Conservation (phyloP, 2,888 invertebrate genomes). For the Labia minor region DNA sequence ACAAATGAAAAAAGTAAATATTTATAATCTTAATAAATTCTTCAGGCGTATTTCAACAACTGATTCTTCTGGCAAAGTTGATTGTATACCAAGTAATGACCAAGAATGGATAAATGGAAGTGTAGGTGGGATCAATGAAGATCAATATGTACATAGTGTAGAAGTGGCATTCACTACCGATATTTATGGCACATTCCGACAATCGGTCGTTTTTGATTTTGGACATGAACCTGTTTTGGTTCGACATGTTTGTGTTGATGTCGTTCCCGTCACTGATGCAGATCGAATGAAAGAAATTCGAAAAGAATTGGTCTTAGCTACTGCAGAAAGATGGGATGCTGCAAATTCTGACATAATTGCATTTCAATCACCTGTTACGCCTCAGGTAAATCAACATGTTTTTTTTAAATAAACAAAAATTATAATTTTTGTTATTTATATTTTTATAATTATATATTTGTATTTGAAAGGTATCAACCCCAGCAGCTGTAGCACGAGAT, state of each 20-base stretch:
- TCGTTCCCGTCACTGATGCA: constrained; percentile 55
- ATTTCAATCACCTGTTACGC: constrained; percentile 42
- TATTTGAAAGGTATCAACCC: constrained; percentile 33
- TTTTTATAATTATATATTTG: neutral
- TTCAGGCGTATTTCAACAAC: constrained; percentile 23
- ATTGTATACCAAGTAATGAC: constrained; percentile 40
- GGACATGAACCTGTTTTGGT: constrained; percentile 52
- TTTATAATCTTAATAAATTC: neutral
- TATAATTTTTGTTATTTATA: neutral
- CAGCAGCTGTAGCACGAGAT: constrained; percentile 38
- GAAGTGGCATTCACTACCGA: constrained; percentile 53
- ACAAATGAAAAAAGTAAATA: neutral
- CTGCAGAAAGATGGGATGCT: constrained; percentile 51
- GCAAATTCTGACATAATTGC: constrained; percentile 43
- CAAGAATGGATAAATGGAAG: constrained; percentile 42
- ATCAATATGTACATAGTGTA: constrained; percentile 37
- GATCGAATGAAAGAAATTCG: constrained; percentile 53
- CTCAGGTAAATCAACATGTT: neutral
- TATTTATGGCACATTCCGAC: constrained; percentile 67
- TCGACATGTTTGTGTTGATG: constrained; percentile 62
- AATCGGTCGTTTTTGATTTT: constrained; percentile 66
- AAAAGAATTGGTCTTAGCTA: constrained; percentile 45
- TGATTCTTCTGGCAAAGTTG: constrained; percentile 23
- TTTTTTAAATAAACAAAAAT: neutral
- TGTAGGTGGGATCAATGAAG: constrained; percentile 28